Evolutionary conservation across 2,113 vertebrate species (phyloP).

Genomic region (Polypterus senegalus): DNA sequence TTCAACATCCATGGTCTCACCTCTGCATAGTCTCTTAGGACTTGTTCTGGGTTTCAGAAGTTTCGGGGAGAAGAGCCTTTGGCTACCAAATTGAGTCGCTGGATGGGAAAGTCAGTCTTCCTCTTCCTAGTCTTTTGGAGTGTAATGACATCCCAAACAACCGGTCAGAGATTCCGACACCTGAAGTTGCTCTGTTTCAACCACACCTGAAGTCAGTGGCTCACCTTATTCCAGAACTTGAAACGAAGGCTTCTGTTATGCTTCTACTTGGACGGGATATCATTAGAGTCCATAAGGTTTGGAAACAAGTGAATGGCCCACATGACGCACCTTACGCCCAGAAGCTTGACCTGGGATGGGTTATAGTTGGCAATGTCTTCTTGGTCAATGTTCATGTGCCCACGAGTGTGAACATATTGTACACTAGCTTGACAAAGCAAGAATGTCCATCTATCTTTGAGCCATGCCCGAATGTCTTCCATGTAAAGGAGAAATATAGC

Average conservation of each 20-base stretch:
- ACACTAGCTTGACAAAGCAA: background rate
- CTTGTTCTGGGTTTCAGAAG: background rate
- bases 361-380: background rate
- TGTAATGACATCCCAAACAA: background rate
- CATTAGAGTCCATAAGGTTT: background rate
- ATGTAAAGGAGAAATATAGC: background rate
- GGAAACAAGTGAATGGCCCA: background rate
- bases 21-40: background rate
- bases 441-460: background rate
- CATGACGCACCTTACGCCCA: background rate
- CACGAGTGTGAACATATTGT: background rate
- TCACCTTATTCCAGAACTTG: background rate
- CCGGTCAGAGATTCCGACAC: background rate
- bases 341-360: too few species aligned
- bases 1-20: background rate
- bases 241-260: background rate
- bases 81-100: background rate
- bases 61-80: background rate
- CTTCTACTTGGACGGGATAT: too few species aligned
- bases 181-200: background rate
- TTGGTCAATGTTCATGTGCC: background rate
- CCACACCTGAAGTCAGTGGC: too few species aligned
- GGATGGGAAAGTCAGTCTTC: background rate
- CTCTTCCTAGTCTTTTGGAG: background rate
- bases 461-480: background rate